These are phyloP conservation scores for Eubasilissa splendida DNA, from an alignment of 2,888 invertebrate genomes.

Conservation along the genomic window DNA sequence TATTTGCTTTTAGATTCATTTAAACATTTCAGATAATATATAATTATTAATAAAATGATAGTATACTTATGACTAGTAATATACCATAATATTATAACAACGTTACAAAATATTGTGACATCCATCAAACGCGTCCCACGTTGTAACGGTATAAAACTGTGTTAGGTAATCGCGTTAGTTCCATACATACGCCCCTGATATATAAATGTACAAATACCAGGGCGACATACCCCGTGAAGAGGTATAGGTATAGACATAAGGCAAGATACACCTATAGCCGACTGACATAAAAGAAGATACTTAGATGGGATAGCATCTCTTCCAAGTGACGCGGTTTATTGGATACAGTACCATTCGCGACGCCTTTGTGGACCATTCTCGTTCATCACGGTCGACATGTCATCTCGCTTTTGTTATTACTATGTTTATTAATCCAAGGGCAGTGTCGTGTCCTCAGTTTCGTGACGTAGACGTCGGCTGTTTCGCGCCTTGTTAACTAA, in stretches of 20 bases:
- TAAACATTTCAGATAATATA: too few relatives aligned
- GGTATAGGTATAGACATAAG: constrained; percentile 51
- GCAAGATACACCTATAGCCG: constrained; percentile 53
- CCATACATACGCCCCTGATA: constrained; percentile 46
- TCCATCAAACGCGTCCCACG: constrained; percentile 6
- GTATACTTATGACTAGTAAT: too few relatives aligned
- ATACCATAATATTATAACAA: too few relatives aligned
- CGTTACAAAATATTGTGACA: too few relatives aligned
- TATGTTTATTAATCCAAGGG: constrained; percentile 20
- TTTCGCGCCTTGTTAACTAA: constrained; percentile 25
- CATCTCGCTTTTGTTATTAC: constrained; percentile 20
- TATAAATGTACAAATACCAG: constrained; percentile 47
- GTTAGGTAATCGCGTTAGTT: constrained; percentile 44
- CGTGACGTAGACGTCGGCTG: not conserved
- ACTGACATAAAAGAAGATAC: constrained; percentile 59
- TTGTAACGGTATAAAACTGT: constrained; percentile 25
- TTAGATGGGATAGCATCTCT: constrained; percentile 53
- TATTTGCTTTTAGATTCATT: too few relatives aligned
- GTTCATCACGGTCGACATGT: constrained; percentile 24
- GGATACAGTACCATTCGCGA: constrained; percentile 56
- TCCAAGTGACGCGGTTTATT: constrained; percentile 58
- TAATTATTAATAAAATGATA: too few relatives aligned
- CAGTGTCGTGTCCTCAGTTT: constrained; percentile 14
- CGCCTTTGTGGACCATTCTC: constrained; percentile 49
- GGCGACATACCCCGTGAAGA: constrained; percentile 45